Evolutionary conservation across 1,140 invertebrate genomes (phyloP).

Genomic region (Drosophila cardini): DNA sequence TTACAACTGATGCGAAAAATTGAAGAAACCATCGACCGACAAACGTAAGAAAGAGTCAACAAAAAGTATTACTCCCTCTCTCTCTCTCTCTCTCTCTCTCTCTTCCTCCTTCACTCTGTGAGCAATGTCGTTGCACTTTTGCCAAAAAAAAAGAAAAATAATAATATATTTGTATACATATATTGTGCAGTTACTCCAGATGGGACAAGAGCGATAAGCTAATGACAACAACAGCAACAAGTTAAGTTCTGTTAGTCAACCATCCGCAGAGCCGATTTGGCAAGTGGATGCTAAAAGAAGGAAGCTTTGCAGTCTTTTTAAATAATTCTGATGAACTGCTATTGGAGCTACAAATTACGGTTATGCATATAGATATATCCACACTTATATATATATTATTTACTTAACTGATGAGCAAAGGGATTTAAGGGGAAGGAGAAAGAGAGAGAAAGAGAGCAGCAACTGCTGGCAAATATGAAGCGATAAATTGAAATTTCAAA

Average conservation of each 20-base stretch:
- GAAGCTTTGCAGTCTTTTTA: slow-evolving; percentile 19
- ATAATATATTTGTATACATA: not conserved
- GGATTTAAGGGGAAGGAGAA: not conserved
- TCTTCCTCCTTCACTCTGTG: not conserved
- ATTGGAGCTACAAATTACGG: slow-evolving; percentile 76
- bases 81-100: not conserved
- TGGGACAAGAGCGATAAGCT: slow-evolving; percentile 67
- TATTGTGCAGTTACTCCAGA: slow-evolving; percentile 49
- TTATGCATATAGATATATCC: slow-evolving; percentile 60
- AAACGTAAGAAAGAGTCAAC: slow-evolving; percentile 72
- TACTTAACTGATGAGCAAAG: slow-evolving; percentile 9
- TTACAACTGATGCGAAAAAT: slow-evolving; percentile 83
- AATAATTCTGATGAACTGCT: slow-evolving; percentile 70
- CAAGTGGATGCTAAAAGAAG: slow-evolving; percentile 70
- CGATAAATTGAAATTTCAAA: slow-evolving; percentile 80
- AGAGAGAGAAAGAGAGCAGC: no score
- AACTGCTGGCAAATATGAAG: slow-evolving; percentile 61
- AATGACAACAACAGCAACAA: slow-evolving; percentile 54
- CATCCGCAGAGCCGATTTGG: slow-evolving; percentile 71
- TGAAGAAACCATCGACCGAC: slow-evolving; percentile 61
- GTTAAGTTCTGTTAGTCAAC: slow-evolving; percentile 58
- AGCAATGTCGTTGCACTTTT: slow-evolving; percentile 72
- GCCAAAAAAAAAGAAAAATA: slow-evolving; percentile 30
- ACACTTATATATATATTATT: slow-evolving; percentile 15
- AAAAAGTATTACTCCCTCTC: slow-evolving; percentile 60